Base-by-base conservation (phyloP, 2,797 vertebrate species). In the Babyrousa celebensis region DNA sequence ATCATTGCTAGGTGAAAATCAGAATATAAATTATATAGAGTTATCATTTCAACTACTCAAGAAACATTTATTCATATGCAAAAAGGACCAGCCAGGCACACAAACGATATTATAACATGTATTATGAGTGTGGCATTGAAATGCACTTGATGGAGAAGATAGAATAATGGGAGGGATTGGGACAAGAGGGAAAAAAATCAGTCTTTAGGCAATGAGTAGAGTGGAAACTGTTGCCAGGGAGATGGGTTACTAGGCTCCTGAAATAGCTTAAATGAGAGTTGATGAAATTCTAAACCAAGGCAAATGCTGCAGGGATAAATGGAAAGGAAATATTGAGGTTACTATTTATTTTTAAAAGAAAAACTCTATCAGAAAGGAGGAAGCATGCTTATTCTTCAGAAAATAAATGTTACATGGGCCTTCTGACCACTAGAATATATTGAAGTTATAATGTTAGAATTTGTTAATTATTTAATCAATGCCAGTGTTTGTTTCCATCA, bases 171-270 rank as follows among this genome's bases (percentile, higher is more conserved):
- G 65, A 94, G 92, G 58, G 87, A 20, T 25, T 62, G 77, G 80
- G 72, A 56, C 77, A 36, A 85, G 54, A 89, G 83, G 67, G 48
- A 89, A 96, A 68, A 72, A 93, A 97, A 96, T 94, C 80, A 95
- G 92, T 95, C 91, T 96, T 97, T 68, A 60, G 95, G 92, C 90
- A 29, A 92, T 78, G 91, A 92, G 95, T 92, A 62, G 67, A 95
- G 85, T 96, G 95, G 95, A 94, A 85, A 91, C 96, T 88, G 97
- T 98, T 97, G 94, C 97, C 92, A 97, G 65, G 97, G 97, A 96
- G 91, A 97, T 92, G 0, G 68, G 97, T 97, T 96, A 97, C 97
- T 85, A 97, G 92, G 97, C 77, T 95, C 89, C 78, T 88, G 95
- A 96, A 97, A 94, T 71, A 71, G 95, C 40, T 11, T 82, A 95